Conservation (phyloP, 2,113 vertebrate genomes). For the Nycticorax nycticorax region DNA sequence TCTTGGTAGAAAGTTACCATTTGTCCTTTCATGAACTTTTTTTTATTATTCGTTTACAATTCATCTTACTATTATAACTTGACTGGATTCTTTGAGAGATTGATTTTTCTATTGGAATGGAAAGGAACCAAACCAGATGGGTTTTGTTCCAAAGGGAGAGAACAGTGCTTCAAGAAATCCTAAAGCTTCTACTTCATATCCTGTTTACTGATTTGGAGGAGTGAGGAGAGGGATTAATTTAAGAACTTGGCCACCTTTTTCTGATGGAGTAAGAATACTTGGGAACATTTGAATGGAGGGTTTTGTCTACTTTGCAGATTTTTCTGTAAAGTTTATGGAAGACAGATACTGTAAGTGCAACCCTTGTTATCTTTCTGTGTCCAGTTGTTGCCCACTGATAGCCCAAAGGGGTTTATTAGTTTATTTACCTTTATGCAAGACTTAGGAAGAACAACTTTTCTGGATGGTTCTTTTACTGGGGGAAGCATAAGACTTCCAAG, state of each 20-base stretch:
- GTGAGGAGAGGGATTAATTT: not conserved
- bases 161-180: not conserved
- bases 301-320: not conserved
- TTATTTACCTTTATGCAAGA: not conserved
- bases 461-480: not conserved
- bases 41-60: not conserved
- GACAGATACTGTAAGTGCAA: not conserved
- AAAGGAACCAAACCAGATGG: not conserved
- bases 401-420: not conserved
- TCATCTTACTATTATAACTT: not conserved
- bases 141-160: not conserved
- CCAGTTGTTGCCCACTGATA: not conserved
- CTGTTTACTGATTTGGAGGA: not conserved
- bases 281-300: not conserved
- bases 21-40: not conserved
- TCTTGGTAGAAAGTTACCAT: not conserved
- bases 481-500: not conserved
- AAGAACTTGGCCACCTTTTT: not conserved
- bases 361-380: not conserved
- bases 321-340: not conserved
- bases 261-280: not conserved
- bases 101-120: not conserved
- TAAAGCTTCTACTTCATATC: not conserved
- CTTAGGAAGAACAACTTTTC: not conserved
- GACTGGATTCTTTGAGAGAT: not conserved